Percentiles rank a stretch among this genome's conserved stretches.
Evolutionary conservation across 2,113 vertebrate genomes (phyloP).

Genomic region (Lontra canadensis): DNA sequence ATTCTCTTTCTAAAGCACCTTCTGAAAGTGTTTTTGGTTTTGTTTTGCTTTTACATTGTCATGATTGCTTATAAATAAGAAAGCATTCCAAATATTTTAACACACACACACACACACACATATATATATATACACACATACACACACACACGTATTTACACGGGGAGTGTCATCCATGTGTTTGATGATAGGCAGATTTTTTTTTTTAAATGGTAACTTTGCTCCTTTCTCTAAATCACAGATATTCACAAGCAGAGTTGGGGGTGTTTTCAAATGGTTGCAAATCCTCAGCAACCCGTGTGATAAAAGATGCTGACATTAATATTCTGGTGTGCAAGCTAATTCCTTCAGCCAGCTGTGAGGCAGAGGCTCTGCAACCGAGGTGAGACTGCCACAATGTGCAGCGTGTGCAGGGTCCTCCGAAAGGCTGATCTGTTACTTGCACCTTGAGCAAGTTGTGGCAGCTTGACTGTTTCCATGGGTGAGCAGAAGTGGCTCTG

Average conservation of each 20-base stretch:
- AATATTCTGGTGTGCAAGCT: slow-evolving; percentile 70
- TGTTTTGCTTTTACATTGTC: slow-evolving; percentile 2
- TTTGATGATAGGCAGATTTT: not conserved
- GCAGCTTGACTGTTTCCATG: slow-evolving; percentile 17
- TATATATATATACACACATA: not conserved
- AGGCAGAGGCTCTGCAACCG: slow-evolving; percentile 64
- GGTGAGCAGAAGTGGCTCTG: slow-evolving; percentile 47
- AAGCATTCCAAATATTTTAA: slow-evolving; percentile 4
- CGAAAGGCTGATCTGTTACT: slow-evolving; percentile 49
- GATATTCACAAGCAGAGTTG: slow-evolving; percentile 62
- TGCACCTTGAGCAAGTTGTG: slow-evolving; percentile 55
- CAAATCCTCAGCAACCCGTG: slow-evolving; percentile 60
- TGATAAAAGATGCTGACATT: slow-evolving; percentile 74
- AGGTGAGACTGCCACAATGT: slow-evolving; percentile 52
- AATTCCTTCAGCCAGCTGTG: slow-evolving; percentile 77
- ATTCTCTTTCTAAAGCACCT: not conserved
- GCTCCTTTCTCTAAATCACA: slow-evolving; percentile 51
- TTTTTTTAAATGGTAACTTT: slow-evolving; percentile 33
- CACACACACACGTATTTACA: not conserved
- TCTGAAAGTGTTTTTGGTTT: not conserved
- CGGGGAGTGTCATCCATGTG: not conserved
- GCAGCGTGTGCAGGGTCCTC: slow-evolving; percentile 45
- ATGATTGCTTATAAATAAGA: slow-evolving; percentile 12
- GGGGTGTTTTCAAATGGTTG: slow-evolving; percentile 54
- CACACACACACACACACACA: not conserved